Evolutionary conservation across 2,113 vertebrate genomes (phyloP).

Genomic region (Irena cyanogastra): DNA sequence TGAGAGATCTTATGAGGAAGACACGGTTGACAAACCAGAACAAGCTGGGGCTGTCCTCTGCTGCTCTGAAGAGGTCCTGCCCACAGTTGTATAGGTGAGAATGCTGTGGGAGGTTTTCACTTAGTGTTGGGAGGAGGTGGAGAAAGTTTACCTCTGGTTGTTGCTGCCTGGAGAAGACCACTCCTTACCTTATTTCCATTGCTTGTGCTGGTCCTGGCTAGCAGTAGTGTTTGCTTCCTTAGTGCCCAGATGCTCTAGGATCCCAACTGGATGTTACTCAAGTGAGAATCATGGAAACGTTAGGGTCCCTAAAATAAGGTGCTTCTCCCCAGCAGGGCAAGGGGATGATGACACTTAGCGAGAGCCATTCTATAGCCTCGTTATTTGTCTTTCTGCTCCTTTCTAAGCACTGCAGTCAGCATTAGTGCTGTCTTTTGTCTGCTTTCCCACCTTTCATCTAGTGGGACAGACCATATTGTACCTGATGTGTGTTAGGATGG

Average conservation of each 20-base stretch:
- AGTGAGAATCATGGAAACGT: not conserved
- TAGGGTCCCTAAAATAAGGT: not conserved
- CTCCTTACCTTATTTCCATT: not conserved
- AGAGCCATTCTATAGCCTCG: not conserved
- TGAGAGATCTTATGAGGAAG: conserved; percentile 81
- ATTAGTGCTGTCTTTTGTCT: not conserved
- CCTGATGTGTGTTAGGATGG: not conserved
- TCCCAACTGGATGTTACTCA: not conserved
- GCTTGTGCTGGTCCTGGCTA: not conserved
- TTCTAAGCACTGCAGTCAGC: not conserved
- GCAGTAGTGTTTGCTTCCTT: not conserved
- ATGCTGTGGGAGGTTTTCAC: not conserved
- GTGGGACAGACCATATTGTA: not conserved
- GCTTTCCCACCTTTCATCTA: not conserved
- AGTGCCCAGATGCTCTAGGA: not conserved
- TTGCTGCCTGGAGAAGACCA: not conserved
- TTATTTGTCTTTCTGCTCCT: not conserved
- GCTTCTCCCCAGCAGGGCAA: not conserved
- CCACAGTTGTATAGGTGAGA: conserved; percentile 82
- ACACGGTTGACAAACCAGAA: conserved; percentile 73
- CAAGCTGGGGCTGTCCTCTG: conserved; percentile 70
- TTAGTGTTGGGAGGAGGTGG: not conserved
- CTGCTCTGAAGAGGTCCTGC: conserved; percentile 83
- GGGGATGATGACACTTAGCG: not conserved
- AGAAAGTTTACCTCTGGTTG: not conserved